A percentile compares a stretch with the other conserved stretches of the same genome.
Evolutionary conservation across 64 coral and sea anemone genomes (phyloP).

Genomic region (Stichodactyla mertensii): DNA sequence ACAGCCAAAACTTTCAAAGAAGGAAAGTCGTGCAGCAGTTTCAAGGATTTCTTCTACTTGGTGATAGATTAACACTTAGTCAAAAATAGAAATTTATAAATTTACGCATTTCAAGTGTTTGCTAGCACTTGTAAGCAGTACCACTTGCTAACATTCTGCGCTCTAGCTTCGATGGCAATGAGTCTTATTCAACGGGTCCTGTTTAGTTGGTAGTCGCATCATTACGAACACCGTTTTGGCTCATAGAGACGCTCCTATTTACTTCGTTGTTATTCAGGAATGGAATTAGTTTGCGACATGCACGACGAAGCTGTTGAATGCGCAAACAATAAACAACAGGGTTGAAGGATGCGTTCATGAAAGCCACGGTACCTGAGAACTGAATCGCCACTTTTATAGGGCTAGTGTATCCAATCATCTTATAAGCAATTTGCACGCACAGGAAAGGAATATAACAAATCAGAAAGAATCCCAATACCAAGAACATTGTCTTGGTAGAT

Average conservation of each 20-base stretch:
- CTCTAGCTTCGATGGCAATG: no score
- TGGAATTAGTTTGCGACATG: slow-evolving; percentile 2
- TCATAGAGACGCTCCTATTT: background rate
- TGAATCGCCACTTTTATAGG: slow-evolving; percentile 16
- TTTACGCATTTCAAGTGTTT: no score
- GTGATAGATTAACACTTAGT: no score
- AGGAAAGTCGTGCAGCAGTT: no score
- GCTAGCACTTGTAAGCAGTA: no score
- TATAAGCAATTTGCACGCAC: slow-evolving; percentile 31
- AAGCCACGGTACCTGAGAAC: slow-evolving; percentile 25
- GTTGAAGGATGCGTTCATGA: slow-evolving; percentile 50
- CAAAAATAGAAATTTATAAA: no score
- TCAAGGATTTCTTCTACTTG: no score
- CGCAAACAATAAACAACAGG: slow-evolving; percentile 69
- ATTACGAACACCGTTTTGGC: background rate
- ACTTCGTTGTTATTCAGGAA: background rate
- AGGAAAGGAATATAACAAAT: slow-evolving; percentile 48
- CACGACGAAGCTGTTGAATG: slow-evolving; percentile 21
- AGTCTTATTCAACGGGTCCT: no score
- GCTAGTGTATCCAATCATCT: background rate
- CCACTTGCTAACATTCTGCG: no score
- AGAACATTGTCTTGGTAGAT: slow-evolving; percentile 54
- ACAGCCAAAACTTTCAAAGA: no score
- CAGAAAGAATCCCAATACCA: slow-evolving; percentile 47
- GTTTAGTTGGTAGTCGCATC: background rate